Evolutionary conservation across 2,797 vertebrate genomes (phyloP), one percentile per base, ranked within the genome.

Genomic region (Lemur catta): DNA sequence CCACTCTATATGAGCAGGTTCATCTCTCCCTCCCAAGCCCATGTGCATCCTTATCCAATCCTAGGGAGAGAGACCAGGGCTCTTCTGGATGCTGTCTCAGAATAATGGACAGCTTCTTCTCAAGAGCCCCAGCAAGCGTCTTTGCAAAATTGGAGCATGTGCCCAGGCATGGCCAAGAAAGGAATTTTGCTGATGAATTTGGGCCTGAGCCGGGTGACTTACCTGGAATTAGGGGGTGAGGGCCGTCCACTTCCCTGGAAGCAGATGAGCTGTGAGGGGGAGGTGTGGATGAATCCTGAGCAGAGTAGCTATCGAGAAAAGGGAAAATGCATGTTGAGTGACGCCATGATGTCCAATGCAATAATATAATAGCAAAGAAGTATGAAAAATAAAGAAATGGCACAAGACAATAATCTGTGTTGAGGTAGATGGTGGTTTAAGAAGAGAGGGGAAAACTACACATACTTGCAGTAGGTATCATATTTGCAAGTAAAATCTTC

Each of bases 231-330:
- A 1, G 7, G 33, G 7, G 33, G 33, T 14, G 7, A 30, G 57
- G 11, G 3, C 35, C 1, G 18, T 65, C 50, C 8, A 80, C 7
- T 41, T 63, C 17, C 65, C 72, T 38, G 48, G 55, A 87, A 84
- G 35, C 14, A 4, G 3, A 0, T 0, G 28, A 82, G 12, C 59
- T 12, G 2, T 0, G 10, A 38, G 9, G 59, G 35, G 41, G 18
- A n/a, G 38, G 20, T 28, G 4, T 4, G 50, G 38, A 22, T 4
- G 57, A 57, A 35, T 20, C 57, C 78, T 30, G 50, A 12, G 12
- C 4, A 22, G 22, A 65, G 0, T 0, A 35, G 33, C 26, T 35
- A 33, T 30, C 3, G 46, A 52, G 57, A 84, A 74, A 69, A 59
- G 71, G 41, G n/a, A 28, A 76, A 8, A 5, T 1, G 12, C 8